phyloP scores from a whole-genome alignment of 2,113 vertebrate genomes.

The Apus apus region DNA sequence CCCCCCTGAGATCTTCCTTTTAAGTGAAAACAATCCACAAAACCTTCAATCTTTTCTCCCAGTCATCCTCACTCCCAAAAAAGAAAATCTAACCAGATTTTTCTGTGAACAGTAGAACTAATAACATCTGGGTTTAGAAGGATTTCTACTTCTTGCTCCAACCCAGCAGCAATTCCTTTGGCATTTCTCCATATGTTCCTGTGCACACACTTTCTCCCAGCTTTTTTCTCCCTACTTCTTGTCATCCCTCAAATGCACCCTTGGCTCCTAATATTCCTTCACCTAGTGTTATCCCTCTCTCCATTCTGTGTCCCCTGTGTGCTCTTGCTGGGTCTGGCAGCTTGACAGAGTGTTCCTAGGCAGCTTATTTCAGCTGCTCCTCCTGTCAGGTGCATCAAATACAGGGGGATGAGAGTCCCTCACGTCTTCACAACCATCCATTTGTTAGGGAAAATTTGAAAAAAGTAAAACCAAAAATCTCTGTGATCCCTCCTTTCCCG shows the following conservation, averaged over 20 bases:
- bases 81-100: neutral
- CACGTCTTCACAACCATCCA: accelerated
- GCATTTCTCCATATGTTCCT: neutral
- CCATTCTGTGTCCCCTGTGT: neutral
- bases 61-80: neutral
- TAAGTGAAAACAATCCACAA: neutral
- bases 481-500: neutral
- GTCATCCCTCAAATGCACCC: neutral
- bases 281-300: neutral
- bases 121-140: neutral
- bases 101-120: neutral
- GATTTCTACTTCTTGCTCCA: neutral
- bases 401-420: neutral
- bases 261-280: neutral
- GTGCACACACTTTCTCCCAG: accelerated
- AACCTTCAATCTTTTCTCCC: neutral
- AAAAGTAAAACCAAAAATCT: neutral
- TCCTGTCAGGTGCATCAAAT: neutral
- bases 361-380: neutral
- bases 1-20: neutral
- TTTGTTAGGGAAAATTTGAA: neutral
- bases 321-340: neutral
- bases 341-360: neutral
- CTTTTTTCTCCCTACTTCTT: neutral
- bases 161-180: neutral